Base-by-base conservation (phyloP, 2,797 vertebrate genomes). In the Anniella stebbinsi region DNA sequence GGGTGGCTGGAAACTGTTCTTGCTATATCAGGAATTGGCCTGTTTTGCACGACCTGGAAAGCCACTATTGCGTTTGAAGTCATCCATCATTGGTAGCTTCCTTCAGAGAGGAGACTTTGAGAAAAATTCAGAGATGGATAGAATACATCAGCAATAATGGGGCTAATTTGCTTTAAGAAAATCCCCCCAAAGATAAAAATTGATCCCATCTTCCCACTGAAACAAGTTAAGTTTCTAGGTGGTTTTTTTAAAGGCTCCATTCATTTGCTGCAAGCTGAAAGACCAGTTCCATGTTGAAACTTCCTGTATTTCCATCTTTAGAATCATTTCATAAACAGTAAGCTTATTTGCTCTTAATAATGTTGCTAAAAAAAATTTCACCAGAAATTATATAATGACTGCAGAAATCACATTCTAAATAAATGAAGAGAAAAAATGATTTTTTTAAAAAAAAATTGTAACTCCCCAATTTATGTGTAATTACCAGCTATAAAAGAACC, bases 311-410 rank as follows among this genome's bases (percentile, higher is more conserved):
- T 97, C 94, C 94, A 96, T 97, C 93, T 97, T 97, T 93, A 91
- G 95, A 93, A 95, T 96, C 96, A 96, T 97, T 97, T 96, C 93
- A 93, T 91, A 97, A 97, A 95, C 91, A 95, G 95, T 96, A 92
- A 78, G 82, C 60, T 91, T 92, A 95, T 97, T 97, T 97, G 93
- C 96, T 96, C 91, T 94, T 97, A 96, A 97, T 97, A 97, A 96
- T 90, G 87, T 97, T 95, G 93, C 87, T 95, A 96, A 96, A 97
- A 97, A 98, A 97, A 60, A 45, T 45, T 3, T 97, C n/a, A 97
- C 96, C 95, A 97, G 96, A 97, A 97, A 98, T 97, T 98, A 97
- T 97, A 96, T 97, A 97, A 97, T 97, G 96, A 93, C 94, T 92
- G 93, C 84, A 96, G 96, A 97, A 97, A 97, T 95, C 95, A 95